phyloP scores from a whole-genome alignment of 2,113 vertebrate species.

The Crotalus tigris region DNA sequence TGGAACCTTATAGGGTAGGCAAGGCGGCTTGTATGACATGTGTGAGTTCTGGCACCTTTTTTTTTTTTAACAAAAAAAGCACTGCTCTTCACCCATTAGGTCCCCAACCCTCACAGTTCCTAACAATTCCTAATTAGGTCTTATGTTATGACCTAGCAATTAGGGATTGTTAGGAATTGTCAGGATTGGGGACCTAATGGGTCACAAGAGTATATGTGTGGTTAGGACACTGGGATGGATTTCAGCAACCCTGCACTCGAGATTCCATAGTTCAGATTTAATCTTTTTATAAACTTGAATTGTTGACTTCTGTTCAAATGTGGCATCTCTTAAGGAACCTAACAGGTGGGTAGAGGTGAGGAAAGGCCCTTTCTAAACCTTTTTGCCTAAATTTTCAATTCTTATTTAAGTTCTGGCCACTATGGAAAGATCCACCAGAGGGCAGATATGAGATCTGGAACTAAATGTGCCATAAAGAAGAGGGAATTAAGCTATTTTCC shows the following conservation, averaged over 20 bases:
- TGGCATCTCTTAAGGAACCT: neutral
- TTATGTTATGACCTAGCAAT: neutral
- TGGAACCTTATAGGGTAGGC: no score
- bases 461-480: no score
- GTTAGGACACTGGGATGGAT: no score
- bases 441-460: neutral
- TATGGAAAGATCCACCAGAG: neutral
- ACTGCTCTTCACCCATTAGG: neutral
- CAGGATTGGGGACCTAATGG: no score
- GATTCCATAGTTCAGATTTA: neutral
- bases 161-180: no score
- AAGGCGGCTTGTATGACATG: no score
- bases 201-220: no score
- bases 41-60: no score
- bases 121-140: no score
- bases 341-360: neutral
- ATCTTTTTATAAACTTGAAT: neutral
- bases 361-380: neutral
- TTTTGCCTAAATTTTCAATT: neutral
- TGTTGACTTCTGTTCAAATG: neutral
- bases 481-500: no score
- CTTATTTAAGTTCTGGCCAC: neutral
- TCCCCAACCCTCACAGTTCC: neutral
- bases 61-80: no score
- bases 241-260: no score